phyloP scores from a whole-genome alignment of 2,113 vertebrate genomes.

The Calidris pygmaea region DNA sequence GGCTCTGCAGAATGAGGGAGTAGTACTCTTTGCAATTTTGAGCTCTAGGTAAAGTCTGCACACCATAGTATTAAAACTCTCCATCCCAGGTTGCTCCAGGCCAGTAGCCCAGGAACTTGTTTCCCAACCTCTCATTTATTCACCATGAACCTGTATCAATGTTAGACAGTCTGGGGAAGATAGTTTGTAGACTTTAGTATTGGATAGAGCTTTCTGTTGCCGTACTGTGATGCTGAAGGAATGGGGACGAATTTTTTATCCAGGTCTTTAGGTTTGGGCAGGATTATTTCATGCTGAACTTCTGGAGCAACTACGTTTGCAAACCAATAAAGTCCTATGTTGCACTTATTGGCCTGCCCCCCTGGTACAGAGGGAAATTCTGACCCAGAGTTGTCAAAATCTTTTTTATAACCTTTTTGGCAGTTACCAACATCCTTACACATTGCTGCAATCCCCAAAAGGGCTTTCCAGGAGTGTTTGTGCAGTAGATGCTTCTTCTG shows the following conservation, averaged over 20 bases:
- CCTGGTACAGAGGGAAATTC: not conserved
- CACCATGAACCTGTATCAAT: not conserved
- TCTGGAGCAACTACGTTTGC: not conserved
- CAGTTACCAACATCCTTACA: not conserved
- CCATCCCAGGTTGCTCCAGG: not conserved
- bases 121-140: not conserved
- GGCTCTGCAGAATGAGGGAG: not conserved
- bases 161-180: not conserved
- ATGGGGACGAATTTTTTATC: not conserved
- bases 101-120: not conserved
- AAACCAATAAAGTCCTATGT: not conserved
- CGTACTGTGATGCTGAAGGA: not conserved
- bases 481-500: not conserved
- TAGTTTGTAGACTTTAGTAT: not conserved
- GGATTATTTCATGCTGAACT: not conserved
- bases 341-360: not conserved
- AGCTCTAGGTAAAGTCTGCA: not conserved
- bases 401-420: not conserved
- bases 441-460: not conserved
- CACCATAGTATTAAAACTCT: not conserved
- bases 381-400: not conserved
- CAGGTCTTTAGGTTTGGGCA: not conserved
- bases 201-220: not conserved
- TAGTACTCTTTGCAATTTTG: not conserved
- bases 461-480: not conserved